A percentile compares a stretch with the other conserved stretches of the same genome.
phyloP scores from a whole-genome alignment of 64 coral and sea anemone species.

The Stichodactyla helianthus region DNA sequence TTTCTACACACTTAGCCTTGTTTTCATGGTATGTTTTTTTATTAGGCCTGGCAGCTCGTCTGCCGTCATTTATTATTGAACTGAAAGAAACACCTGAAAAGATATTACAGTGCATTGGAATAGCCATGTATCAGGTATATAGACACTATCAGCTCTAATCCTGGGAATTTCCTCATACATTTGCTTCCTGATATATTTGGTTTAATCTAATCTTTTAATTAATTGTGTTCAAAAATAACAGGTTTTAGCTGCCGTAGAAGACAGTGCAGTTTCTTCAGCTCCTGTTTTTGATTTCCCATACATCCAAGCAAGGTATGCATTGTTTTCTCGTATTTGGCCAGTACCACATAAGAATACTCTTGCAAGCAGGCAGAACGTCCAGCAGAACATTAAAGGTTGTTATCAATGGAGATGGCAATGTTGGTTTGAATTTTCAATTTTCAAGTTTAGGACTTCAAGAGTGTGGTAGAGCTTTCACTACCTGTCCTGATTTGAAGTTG shows the following conservation, averaged over 20 bases:
- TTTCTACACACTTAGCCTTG: too few species aligned
- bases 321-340: too few species aligned
- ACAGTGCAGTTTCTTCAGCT: neutral
- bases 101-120: conserved; percentile 10
- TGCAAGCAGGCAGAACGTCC: too few species aligned
- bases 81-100: conserved; percentile 6
- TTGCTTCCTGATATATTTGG: neutral
- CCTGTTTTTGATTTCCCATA: conserved; percentile 56
- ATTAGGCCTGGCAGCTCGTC: neutral
- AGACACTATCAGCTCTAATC: neutral
- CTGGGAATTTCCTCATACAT: neutral
- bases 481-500: too few species aligned
- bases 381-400: too few species aligned
- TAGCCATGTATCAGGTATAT: conserved; percentile 14
- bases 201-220: neutral
- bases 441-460: too few species aligned
- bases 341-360: too few species aligned
- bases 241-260: neutral
- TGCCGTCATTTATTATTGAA: conserved; percentile 9
- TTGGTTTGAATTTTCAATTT: too few species aligned
- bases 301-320: conserved; percentile 53
- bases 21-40: neutral
- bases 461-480: too few species aligned
- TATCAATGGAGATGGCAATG: too few species aligned
- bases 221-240: neutral